Conservation (phyloP, 1,140 invertebrate species). For the Caenorhabditis briggsae region DNA sequence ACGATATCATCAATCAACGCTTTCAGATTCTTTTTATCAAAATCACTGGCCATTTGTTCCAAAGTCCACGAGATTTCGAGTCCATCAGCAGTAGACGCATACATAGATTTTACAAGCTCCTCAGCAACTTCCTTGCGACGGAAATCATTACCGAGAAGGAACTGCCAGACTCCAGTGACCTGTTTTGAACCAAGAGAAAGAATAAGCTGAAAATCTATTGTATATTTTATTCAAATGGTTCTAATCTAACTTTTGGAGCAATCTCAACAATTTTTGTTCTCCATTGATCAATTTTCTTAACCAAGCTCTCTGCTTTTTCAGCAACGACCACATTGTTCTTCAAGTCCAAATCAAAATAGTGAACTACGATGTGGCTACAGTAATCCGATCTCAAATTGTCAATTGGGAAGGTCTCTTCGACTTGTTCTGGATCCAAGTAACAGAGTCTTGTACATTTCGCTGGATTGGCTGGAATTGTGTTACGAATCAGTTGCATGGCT, state of each 20-base stretch:
- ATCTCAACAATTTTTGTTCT: background rate
- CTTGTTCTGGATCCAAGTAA: conserved; percentile 32
- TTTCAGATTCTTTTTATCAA: conserved; percentile 45
- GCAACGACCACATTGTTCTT: background rate
- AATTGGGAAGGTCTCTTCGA: conserved; percentile 30
- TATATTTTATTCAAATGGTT: background rate
- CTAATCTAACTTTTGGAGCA: background rate
- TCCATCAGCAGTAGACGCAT: conserved; percentile 9
- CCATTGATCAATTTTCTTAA: conserved; percentile 36
- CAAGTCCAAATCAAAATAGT: conserved; percentile 19
- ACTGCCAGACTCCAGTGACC: conserved; percentile 14
- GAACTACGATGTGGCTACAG: conserved; percentile 31
- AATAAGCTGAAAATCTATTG: background rate
- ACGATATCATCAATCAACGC: conserved; percentile 12
- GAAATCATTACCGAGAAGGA: conserved; percentile 29
- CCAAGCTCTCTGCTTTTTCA: conserved; percentile 2
- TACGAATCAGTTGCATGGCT: background rate
- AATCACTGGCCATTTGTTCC: conserved; percentile 20
- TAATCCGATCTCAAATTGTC: conserved; percentile 22
- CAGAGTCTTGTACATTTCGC: conserved; percentile 23
- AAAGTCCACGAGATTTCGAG: conserved; percentile 27
- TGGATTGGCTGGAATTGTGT: conserved; percentile 24
- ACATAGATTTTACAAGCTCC: background rate
- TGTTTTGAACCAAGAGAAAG: conserved; percentile 28
- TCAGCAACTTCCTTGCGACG: conserved; percentile 25